A percentile compares a stretch with the other conserved stretches of the same genome.
These are phyloP conservation scores for Thera britannica DNA, from an alignment of 2,888 invertebrate genomes.

Conservation along the genomic window DNA sequence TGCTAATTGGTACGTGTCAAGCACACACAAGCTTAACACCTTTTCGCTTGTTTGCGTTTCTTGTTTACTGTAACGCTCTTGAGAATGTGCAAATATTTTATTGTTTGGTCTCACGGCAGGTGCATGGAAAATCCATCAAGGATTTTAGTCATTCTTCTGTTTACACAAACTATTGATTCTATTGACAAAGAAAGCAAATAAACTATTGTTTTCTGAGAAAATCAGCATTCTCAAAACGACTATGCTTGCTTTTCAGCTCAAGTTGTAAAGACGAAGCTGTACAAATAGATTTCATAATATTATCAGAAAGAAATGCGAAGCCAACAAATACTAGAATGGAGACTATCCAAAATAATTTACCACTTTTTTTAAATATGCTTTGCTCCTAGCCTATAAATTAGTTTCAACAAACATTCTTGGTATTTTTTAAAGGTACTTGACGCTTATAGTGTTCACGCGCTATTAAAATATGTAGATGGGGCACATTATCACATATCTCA, in stretches of 20 bases:
- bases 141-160: constrained; percentile 8
- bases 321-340: constrained; percentile 4
- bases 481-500: constrained; percentile 67
- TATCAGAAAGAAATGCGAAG: background rate
- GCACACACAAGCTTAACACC: constrained; percentile 73
- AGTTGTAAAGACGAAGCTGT: too few relatives aligned
- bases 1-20: constrained; percentile 81
- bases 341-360: too few relatives aligned
- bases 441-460: constrained; percentile 50
- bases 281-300: too few relatives aligned
- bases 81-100: constrained; percentile 65
- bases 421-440: constrained; percentile 34
- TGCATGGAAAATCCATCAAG: constrained; percentile 59
- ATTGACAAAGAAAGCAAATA: background rate
- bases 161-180: background rate
- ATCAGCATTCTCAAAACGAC: background rate
- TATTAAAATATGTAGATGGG: constrained; percentile 60
- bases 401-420: constrained; percentile 10
- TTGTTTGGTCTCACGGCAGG: constrained; percentile 57
- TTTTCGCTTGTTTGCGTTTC: constrained; percentile 65
- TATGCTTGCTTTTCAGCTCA: background rate
- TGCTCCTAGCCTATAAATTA: constrained; percentile 3
- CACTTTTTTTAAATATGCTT: constrained; percentile 1
- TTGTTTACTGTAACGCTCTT: constrained; percentile 70
- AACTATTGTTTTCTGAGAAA: background rate